These are phyloP conservation scores for Ephialtes manifestator DNA, from an alignment of 2,888 invertebrate genomes.

Conservation along the genomic window DNA sequence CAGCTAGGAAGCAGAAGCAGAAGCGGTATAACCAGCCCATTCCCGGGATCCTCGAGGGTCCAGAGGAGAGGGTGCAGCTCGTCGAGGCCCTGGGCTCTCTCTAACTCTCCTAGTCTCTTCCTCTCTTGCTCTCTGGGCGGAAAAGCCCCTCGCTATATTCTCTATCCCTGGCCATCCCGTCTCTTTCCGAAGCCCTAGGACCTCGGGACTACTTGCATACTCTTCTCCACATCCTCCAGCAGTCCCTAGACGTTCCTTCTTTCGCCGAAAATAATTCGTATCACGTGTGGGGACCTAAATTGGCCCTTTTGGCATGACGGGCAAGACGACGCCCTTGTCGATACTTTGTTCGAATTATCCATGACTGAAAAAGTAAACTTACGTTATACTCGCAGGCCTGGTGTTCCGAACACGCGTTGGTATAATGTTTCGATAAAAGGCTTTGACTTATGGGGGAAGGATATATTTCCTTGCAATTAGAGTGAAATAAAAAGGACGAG, in stretches of 20 bases:
- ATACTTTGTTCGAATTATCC: slow-evolving; percentile 20
- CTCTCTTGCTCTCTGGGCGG: slow-evolving; percentile 29
- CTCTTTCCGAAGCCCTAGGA: slow-evolving; percentile 22
- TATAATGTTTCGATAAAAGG: not conserved
- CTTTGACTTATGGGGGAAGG: not conserved
- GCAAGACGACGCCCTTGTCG: not conserved
- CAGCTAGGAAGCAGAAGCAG: slow-evolving; percentile 49
- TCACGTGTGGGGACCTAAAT: slow-evolving; percentile 36
- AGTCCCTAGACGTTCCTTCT: slow-evolving; percentile 3
- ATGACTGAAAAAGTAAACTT: not conserved
- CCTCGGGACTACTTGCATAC: slow-evolving; percentile 24
- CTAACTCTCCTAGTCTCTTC: slow-evolving; percentile 17
- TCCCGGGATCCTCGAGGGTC: slow-evolving; percentile 66
- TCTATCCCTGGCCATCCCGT: not conserved
- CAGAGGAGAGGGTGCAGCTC: slow-evolving; percentile 64
- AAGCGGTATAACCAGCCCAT: slow-evolving; percentile 65
- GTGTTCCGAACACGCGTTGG: not conserved
- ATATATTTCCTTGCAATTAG: slow-evolving; percentile 26
- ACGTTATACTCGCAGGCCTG: not conserved
- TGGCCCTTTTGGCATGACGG: not conserved
- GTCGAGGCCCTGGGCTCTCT: slow-evolving; percentile 44
- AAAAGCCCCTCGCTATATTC: slow-evolving; percentile 5
- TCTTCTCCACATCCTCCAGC: not conserved
- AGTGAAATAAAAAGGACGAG: slow-evolving; percentile 13
- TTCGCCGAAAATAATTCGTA: slow-evolving; percentile 12